A percentile compares a stretch with the other conserved stretches of the same genome.
Evolutionary conservation across 30 jellyfish, hydroid and myxozoan species (phyloP).

Genomic region (Turritopsis dohrnii): DNA sequence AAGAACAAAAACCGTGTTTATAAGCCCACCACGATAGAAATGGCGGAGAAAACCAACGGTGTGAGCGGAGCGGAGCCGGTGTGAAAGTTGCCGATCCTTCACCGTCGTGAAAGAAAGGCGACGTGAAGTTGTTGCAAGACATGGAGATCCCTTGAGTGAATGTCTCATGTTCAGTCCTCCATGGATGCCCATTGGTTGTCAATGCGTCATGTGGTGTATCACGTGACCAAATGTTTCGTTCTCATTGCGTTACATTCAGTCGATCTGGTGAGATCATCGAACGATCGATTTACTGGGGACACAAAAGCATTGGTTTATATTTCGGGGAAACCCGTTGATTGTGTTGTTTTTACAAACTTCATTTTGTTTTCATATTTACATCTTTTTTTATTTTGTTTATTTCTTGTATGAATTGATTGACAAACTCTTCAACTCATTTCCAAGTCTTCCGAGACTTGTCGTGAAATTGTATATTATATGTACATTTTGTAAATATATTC

Average conservation of each 20-base stretch:
- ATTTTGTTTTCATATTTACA: not conserved
- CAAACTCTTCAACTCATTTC: not conserved
- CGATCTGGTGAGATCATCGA: not conserved
- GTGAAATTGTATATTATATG: not conserved
- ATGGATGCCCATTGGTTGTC: not conserved
- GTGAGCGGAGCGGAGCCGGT: not conserved
- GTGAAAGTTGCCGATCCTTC: not conserved
- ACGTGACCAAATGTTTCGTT: not conserved
- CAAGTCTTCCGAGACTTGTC: not conserved
- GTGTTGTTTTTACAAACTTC: not conserved
- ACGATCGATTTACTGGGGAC: not conserved
- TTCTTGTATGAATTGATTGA: not conserved
- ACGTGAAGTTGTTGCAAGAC: not conserved
- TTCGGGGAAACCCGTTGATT: not conserved
- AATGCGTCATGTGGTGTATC: not conserved
- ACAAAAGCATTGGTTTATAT: not conserved
- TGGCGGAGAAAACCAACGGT: slow-evolving; percentile 3
- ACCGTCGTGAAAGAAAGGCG: not conserved
- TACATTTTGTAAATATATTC: not conserved
- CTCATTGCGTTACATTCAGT: not conserved
- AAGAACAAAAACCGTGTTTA: slow-evolving; percentile 1
- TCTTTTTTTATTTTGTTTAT: not conserved
- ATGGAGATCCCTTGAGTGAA: not conserved
- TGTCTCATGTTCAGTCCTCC: not conserved
- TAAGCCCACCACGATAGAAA: slow-evolving; percentile 12